A percentile compares a stretch with the other conserved stretches of the same genome.
These are phyloP conservation scores for Neomorphus geoffroyi DNA, from an alignment of 2,797 vertebrate genomes.

Conservation along the genomic window DNA sequence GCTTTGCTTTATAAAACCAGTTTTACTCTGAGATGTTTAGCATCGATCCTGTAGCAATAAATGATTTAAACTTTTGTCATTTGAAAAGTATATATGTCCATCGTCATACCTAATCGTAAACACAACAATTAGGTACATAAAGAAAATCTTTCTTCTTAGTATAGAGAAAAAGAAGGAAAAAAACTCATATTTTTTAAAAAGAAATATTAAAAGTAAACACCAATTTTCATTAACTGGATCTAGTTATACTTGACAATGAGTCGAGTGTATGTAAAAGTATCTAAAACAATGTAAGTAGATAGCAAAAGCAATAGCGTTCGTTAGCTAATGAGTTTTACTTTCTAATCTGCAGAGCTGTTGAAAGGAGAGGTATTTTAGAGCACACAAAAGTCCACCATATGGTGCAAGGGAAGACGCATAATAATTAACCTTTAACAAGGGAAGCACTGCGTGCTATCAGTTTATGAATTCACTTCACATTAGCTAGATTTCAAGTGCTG, in stretches of 20 bases:
- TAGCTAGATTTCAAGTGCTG: slow-evolving; percentile 24
- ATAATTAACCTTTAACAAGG: slow-evolving; percentile 59
- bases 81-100: background rate
- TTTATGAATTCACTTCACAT: slow-evolving; percentile 33
- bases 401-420: slow-evolving; percentile 9
- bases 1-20: background rate
- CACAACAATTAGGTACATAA: background rate
- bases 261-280: background rate
- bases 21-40: background rate
- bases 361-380: slow-evolving; percentile 43
- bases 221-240: background rate
- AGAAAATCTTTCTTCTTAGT: background rate
- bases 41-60: background rate
- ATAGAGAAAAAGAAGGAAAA: background rate
- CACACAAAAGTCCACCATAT: slow-evolving; percentile 48
- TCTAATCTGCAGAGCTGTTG: slow-evolving; percentile 11
- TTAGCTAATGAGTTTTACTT: slow-evolving; percentile 42
- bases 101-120: background rate
- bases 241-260: background rate
- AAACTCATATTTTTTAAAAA: background rate
- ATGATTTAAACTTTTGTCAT: background rate
- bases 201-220: background rate
- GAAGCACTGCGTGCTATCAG: background rate
- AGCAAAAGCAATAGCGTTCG: background rate
- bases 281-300: background rate